These are phyloP conservation scores for Rhodophaea formosa DNA, from an alignment of 2,888 invertebrate genomes.

Conservation along the genomic window DNA sequence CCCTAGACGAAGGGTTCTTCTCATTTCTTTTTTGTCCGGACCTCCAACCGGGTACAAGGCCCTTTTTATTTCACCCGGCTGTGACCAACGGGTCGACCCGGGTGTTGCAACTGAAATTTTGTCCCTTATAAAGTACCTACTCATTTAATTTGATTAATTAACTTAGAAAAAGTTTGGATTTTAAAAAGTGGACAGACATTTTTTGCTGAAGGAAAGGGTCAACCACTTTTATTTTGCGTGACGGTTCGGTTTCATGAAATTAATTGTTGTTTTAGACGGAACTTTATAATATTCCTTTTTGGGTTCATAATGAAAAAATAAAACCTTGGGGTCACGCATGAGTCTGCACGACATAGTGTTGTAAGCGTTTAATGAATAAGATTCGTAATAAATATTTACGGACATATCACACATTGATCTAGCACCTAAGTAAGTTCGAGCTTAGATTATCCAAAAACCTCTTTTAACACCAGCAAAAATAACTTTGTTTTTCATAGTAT, in stretches of 20 bases:
- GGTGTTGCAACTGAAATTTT: conserved; percentile 20
- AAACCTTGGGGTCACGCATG: no score
- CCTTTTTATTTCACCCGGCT: conserved; percentile 3
- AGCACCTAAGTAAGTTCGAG: no score
- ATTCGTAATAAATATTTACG: no score
- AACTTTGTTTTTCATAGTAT: no score
- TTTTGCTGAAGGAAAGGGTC: not conserved
- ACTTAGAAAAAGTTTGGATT: conserved; percentile 19
- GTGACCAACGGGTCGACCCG: not conserved
- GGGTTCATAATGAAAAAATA: no score
- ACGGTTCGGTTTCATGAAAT: not conserved
- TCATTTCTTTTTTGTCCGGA: not conserved
- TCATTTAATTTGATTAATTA: conserved; percentile 29
- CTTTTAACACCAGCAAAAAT: no score
- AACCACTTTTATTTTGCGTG: conserved; percentile 7
- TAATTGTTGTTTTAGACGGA: not conserved
- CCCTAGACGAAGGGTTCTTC: not conserved
- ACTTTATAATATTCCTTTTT: not conserved
- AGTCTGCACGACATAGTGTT: no score
- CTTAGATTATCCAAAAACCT: no score
- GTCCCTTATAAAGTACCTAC: not conserved
- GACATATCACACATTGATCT: no score
- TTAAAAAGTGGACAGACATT: not conserved
- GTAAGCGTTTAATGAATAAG: not conserved
- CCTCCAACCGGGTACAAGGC: not conserved